These are phyloP conservation scores for Aphodius sticticus DNA, from an alignment of 2,888 invertebrate species.

Conservation along the genomic window DNA sequence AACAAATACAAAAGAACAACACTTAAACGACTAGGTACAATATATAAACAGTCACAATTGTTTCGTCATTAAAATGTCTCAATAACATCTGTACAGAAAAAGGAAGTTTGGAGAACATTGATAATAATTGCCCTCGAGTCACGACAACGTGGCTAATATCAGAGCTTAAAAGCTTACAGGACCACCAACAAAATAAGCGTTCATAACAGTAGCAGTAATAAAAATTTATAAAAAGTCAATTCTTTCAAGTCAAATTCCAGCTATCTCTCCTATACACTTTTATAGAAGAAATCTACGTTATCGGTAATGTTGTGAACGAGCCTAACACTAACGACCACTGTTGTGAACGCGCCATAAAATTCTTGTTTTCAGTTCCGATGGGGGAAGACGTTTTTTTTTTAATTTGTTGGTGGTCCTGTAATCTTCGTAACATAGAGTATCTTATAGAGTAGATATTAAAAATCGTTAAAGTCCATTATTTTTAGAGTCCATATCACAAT, in stretches of 20 bases:
- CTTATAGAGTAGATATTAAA: constrained; percentile 15
- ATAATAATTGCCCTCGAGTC: background rate
- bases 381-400: background rate
- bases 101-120: background rate
- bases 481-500: constrained; percentile 36
- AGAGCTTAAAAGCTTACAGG: background rate
- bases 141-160: background rate
- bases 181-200: background rate
- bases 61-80: background rate
- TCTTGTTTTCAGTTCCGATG: background rate
- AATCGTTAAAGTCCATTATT: constrained; percentile 17
- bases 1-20: constrained; percentile 6
- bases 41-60: background rate
- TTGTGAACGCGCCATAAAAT: too few relatives aligned
- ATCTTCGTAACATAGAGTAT: background rate
- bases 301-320: background rate
- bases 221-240: too few relatives aligned
- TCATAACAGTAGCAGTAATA: too few relatives aligned
- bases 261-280: too few relatives aligned
- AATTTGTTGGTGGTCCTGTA: background rate
- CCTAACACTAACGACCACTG: background rate
- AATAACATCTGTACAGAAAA: background rate
- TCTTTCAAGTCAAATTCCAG: too few relatives aligned
- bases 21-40: background rate
- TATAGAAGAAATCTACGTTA: too few relatives aligned